A percentile compares a stretch with the other conserved stretches of the same genome.
These are phyloP conservation scores for Ramphastos sulfuratus DNA, from an alignment of 2,113 vertebrate species.

Conservation along the genomic window DNA sequence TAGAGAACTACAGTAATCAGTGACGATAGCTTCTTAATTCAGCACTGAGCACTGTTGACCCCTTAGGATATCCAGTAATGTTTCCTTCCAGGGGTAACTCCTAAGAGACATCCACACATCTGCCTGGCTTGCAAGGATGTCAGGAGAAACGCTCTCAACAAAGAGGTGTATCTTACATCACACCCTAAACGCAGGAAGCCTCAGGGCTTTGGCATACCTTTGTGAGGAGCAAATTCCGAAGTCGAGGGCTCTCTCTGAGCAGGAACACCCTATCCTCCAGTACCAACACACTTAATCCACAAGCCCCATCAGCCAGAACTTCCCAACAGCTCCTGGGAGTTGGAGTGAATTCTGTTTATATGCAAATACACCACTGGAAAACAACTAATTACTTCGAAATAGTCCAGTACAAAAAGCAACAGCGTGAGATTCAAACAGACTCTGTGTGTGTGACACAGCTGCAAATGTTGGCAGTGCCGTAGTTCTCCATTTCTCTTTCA, in stretches of 20 bases:
- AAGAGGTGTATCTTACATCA: conserved; percentile 35
- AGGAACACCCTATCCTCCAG: conserved; percentile 52
- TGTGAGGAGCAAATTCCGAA: conserved; percentile 42
- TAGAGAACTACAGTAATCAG: neutral
- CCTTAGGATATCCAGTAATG: conserved; percentile 32
- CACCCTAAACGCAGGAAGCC: conserved; percentile 16
- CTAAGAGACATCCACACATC: conserved; percentile 37
- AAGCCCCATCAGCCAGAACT: conserved; percentile 8
- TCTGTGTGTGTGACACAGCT: too few species aligned
- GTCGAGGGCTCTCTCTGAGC: neutral
- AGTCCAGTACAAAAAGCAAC: neutral
- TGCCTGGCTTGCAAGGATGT: conserved; percentile 29
- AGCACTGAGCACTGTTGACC: conserved; percentile 5
- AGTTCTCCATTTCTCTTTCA: neutral
- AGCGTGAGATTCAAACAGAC: neutral
- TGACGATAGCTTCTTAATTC: neutral
- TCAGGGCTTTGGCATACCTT: conserved; percentile 39
- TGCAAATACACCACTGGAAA: neutral
- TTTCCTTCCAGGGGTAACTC: conserved; percentile 45
- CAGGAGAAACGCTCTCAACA: conserved; percentile 40
- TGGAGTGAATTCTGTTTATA: neutral
- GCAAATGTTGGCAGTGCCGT: neutral
- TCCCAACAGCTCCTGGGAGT: conserved; percentile 25
- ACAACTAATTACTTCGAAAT: neutral
- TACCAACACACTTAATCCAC: conserved; percentile 3